Evolutionary conservation across 2,888 invertebrate genomes (phyloP).

Genomic region (Habroteleia sp.): DNA sequence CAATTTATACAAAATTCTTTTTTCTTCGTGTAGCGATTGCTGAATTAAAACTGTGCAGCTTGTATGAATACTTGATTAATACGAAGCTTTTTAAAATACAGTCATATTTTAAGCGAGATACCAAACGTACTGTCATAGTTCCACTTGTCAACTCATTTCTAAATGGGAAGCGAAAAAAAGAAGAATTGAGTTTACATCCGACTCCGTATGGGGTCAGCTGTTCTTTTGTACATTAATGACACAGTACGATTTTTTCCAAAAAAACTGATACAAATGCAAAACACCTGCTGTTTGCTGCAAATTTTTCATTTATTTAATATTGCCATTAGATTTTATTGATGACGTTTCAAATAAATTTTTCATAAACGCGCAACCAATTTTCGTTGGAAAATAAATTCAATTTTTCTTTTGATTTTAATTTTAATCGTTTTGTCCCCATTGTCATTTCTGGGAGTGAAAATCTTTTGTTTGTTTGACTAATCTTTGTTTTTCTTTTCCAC

Average conservation of each 20-base stretch:
- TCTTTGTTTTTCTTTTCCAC: no score
- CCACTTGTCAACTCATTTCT: conserved; percentile 48
- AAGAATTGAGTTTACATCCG: conserved; percentile 54
- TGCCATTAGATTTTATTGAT: conserved; percentile 2
- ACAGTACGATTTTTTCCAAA: conserved; percentile 35
- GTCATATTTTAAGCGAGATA: no score
- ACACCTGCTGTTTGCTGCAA: conserved; percentile 41
- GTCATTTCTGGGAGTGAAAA: no score
- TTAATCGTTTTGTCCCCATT: no score
- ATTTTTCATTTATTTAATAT: conserved; percentile 34
- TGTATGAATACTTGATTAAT: neutral
- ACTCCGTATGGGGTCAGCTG: conserved; percentile 57
- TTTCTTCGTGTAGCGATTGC: no score
- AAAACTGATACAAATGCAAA: conserved; percentile 43
- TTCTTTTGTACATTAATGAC: conserved; percentile 49
- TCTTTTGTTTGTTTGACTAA: no score
- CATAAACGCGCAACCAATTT: neutral
- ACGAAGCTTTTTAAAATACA: neutral
- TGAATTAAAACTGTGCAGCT: no score
- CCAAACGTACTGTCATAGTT: conserved; percentile 26
- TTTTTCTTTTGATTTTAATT: no score
- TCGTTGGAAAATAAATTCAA: no score
- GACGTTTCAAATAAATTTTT: neutral
- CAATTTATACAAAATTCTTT: no score
- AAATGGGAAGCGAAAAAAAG: conserved; percentile 36